A percentile compares a stretch with the other conserved stretches of the same genome.
Evolutionary conservation across 2,113 vertebrate genomes (phyloP).

Genomic region (Plecotus auritus): DNA sequence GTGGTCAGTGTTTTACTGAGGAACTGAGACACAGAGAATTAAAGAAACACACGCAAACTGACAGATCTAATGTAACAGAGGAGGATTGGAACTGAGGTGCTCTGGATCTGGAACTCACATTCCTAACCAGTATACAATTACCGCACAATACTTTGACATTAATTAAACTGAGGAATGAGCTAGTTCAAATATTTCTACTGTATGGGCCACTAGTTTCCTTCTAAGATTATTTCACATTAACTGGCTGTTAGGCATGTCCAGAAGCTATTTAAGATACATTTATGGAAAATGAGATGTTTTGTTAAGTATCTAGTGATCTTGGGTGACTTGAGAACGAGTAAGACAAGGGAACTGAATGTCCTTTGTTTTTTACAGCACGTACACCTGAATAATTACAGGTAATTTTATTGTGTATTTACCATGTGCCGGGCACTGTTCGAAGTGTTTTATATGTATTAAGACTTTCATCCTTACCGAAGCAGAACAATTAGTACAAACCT

Average conservation of each 20-base stretch:
- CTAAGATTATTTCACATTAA: not conserved
- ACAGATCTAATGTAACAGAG: not conserved
- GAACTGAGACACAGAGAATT: not conserved
- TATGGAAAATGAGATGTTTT: not conserved
- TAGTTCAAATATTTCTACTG: slow-evolving; percentile 35
- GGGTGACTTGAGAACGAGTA: not conserved
- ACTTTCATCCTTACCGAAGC: not conserved
- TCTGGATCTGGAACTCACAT: not conserved
- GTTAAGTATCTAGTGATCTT: not conserved
- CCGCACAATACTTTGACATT: not conserved
- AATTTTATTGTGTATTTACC: not conserved
- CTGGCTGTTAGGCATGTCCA: not conserved
- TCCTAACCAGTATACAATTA: not conserved
- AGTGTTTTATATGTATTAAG: not conserved
- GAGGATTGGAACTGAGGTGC: not conserved
- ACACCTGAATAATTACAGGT: not conserved
- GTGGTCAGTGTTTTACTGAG: not conserved
- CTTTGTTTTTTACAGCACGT: not conserved
- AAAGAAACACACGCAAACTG: not conserved
- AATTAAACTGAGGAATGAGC: not conserved
- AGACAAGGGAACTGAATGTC: not conserved
- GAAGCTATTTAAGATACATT: not conserved
- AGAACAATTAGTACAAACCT: slow-evolving; percentile 9
- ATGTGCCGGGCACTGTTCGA: not conserved
- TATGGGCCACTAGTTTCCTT: not conserved